A percentile compares a stretch with the other conserved stretches of the same genome.
These are phyloP conservation scores for Gymnocypris eckloni DNA, from an alignment of 2,797 vertebrate species.

Conservation along the genomic window DNA sequence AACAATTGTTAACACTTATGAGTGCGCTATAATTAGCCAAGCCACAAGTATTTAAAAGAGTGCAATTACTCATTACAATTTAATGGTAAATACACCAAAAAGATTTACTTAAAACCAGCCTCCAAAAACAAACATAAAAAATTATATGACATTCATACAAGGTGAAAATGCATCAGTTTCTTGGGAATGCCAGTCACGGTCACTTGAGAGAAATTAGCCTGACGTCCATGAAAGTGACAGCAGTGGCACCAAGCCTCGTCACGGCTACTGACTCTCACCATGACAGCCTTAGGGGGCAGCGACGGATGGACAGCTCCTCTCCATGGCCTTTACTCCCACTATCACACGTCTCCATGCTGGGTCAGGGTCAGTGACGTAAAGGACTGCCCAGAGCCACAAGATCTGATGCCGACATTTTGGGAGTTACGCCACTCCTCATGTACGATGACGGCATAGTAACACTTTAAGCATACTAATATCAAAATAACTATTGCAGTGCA, in stretches of 20 bases:
- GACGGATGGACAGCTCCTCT: conserved; percentile 46
- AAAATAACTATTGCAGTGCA: too few species aligned
- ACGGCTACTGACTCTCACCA: conserved; percentile 61
- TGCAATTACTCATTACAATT: conserved; percentile 19
- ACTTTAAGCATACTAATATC: not conserved
- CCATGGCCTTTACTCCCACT: conserved; percentile 54
- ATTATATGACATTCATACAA: not conserved
- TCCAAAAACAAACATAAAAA: not conserved
- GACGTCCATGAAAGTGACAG: conserved; percentile 70
- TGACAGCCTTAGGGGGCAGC: conserved; percentile 53
- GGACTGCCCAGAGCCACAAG: not conserved
- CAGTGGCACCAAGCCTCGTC: conserved; percentile 64
- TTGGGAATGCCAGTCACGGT: conserved; percentile 53
- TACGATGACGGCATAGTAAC: not conserved
- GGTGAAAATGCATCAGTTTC: conserved; percentile 5
- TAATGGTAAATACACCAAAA: not conserved
- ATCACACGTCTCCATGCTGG: conserved; percentile 52
- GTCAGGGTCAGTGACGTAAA: conserved; percentile 41
- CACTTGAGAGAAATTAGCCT: conserved; percentile 66
- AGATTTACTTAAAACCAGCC: not conserved
- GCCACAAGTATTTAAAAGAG: not conserved
- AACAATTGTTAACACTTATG: not conserved
- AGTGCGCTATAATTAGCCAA: not conserved
- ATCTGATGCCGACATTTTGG: not conserved
- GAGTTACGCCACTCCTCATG: not conserved